Base-by-base conservation (phyloP, 2,888 invertebrate species). In the Acanthosepion lycidas region DNA sequence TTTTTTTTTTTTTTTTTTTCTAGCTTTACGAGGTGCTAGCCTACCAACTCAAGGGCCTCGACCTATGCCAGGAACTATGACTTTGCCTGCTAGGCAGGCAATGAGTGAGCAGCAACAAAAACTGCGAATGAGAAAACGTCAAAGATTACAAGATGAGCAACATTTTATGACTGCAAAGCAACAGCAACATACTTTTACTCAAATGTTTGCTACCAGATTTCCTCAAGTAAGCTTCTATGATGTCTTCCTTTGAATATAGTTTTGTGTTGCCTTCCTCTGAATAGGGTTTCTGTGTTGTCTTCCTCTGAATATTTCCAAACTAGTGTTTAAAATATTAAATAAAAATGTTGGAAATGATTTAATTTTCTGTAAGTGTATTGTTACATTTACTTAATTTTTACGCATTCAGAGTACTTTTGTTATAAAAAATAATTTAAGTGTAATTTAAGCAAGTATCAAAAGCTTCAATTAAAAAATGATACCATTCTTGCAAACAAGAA, bases 91-190 rank as follows among this genome's bases (percentile, higher is more conserved):
- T 48, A 33, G 55, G n/a, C 55, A 94, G 48, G 48, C 59, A 59
- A 33, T 94, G 59, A 64, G 53, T 55, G 94, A 94, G 26, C 94
- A 94, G 8, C 94, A 93, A 51, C 92, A 94, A 18, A 94, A 94
- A 42, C 18, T 94, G 55, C n/a, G 64, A 64, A 94, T 55, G 48
- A 33, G 94, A 28, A 94, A 94, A 55, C 53, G 94, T 48, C 94
- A 64, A 59, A n/a, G 94, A 55, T 48, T 94, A 48, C 94, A 94
- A 59, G 94, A 94, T 55, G 94, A 94, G 33, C 94, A 18, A 18
- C 94, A 94, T 55, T 59, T 55, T 55, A 55, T 94, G 33, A n/a
- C 42, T 55, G 55, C 51, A 28, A 93, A 93, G 28, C 93, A 93
- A 12, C 53, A 49, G 33, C 93, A 49, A 28, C 51, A 53, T 93